phyloP scores from a whole-genome alignment of 2,888 invertebrate species.

The Microctonus aethiopoides region DNA sequence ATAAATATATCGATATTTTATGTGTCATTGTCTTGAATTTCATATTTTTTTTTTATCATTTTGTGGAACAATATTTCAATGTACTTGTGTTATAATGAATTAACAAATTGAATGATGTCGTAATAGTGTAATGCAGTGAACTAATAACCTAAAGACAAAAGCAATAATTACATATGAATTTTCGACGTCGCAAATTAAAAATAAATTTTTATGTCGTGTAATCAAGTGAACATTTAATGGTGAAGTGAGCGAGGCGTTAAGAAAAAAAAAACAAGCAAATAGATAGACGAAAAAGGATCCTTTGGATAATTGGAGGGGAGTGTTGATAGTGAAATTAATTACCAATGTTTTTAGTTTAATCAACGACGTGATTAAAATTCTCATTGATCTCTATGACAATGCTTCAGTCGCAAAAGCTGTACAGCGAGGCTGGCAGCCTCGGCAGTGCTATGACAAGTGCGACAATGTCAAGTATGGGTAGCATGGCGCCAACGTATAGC shows the following conservation, averaged over 20 bases:
- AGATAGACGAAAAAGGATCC: not conserved
- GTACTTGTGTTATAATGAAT: no score
- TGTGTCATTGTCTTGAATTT: not conserved
- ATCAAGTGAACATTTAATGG: no score
- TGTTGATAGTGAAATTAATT: not conserved
- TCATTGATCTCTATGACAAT: conserved; percentile 60
- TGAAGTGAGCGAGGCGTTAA: conserved; percentile 16
- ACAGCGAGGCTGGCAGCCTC: conserved; percentile 61
- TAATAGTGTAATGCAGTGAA: no score
- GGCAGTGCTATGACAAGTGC: conserved; percentile 62
- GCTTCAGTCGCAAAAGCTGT: conserved; percentile 65
- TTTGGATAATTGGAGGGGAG: not conserved
- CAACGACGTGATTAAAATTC: conserved; percentile 29
- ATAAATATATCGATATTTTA: not conserved
- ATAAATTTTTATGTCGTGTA: no score
- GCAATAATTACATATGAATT: no score
- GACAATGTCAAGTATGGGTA: conserved; percentile 63
- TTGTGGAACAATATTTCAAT: no score
- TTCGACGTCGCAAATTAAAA: no score
- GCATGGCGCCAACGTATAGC: conserved; percentile 80
- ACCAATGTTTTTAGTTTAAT: conserved; percentile 53
- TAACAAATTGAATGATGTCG: no score
- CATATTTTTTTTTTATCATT: not conserved
- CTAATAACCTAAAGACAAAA: no score
- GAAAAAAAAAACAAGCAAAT: not conserved